Conservation (phyloP, 1,140 invertebrate species). For the Goniozus legneri region DNA sequence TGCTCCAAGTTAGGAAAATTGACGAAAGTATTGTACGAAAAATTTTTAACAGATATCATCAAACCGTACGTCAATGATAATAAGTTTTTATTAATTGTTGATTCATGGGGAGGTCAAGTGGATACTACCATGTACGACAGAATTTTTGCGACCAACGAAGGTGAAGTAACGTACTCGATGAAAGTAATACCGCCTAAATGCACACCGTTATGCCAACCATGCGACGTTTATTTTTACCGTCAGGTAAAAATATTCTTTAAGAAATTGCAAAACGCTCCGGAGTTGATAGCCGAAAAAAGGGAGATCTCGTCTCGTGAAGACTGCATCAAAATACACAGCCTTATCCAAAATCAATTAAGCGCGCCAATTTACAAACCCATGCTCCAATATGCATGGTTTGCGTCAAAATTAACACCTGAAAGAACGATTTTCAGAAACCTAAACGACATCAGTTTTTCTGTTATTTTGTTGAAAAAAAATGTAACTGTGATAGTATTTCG, state of each 20-base stretch:
- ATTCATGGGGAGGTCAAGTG: conserved; percentile 13
- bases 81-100: conserved; percentile 12
- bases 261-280: conserved; percentile 10
- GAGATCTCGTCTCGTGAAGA: conserved; percentile 10
- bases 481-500: too few species aligned
- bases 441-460: neutral
- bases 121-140: conserved; percentile 6
- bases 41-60: neutral
- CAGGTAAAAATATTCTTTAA: conserved; percentile 26
- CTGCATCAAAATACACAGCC: conserved; percentile 18
- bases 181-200: conserved; percentile 24
- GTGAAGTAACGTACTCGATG: conserved; percentile 7
- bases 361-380: conserved; percentile 12
- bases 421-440: conserved; percentile 8
- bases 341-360: conserved; percentile 15
- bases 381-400: conserved; percentile 16
- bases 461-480: too few species aligned
- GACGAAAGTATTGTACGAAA: conserved; percentile 1
- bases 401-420: conserved; percentile 5
- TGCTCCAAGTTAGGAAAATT: conserved; percentile 17
- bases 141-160: conserved; percentile 8
- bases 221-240: conserved; percentile 27
- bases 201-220: conserved; percentile 20
- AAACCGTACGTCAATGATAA: conserved; percentile 3
- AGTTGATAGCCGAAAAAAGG: conserved; percentile 7